Conservation (phyloP, 2,888 invertebrate genomes). For the Corbicula japonica region DNA sequence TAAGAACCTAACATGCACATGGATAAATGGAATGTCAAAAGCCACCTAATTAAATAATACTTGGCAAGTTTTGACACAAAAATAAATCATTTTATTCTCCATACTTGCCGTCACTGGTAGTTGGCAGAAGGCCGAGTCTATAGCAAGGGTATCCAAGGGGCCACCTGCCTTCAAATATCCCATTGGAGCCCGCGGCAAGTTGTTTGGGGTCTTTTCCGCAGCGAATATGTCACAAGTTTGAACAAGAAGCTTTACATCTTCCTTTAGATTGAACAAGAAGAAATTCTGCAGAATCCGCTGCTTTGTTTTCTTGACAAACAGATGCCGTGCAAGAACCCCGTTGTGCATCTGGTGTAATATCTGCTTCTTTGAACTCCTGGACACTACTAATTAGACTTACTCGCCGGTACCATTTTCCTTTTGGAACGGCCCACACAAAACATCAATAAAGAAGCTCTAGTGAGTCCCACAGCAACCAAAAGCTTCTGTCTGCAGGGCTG, state of each 20-base stretch:
- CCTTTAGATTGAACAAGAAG: slow-evolving; percentile 3
- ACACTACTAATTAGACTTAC: neutral
- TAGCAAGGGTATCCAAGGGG: no score
- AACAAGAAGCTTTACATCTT: neutral
- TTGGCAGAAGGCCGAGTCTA: no score
- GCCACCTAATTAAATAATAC: no score
- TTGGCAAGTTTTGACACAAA: no score
- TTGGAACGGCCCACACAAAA: neutral
- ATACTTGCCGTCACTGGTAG: no score
- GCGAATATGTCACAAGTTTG: neutral
- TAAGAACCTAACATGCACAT: no score
- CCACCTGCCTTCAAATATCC: neutral
- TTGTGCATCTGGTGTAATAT: no score
- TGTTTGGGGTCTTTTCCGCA: slow-evolving; percentile 5
- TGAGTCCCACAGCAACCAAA: neutral
- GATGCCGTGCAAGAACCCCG: neutral
- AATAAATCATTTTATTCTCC: no score
- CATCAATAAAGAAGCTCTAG: neutral
- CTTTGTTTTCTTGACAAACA: slow-evolving; percentile 2
- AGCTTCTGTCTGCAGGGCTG: neutral
- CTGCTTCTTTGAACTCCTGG: no score
- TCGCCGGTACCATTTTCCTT: neutral
- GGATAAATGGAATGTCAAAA: no score
- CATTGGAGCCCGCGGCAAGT: neutral
- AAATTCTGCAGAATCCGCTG: neutral